Conservation (phyloP, 2,797 vertebrate genomes). For the Periparus ater region DNA sequence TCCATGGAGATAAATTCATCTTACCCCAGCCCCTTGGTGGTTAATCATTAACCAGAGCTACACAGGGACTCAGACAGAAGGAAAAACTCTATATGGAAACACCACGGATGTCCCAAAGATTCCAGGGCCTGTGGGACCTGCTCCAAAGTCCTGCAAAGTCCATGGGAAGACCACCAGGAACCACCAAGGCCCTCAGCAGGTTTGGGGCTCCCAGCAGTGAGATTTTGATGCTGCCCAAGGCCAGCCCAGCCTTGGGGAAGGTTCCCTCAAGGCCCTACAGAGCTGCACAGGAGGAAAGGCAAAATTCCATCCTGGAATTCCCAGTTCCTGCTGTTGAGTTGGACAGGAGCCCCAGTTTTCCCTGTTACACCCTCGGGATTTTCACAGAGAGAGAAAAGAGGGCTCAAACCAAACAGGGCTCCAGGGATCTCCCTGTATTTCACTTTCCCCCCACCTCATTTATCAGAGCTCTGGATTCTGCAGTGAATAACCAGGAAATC, state of each 20-base stretch:
- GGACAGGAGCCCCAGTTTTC: accelerated
- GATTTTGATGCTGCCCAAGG: accelerated
- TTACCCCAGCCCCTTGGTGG: neutral
- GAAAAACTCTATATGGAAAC: neutral
- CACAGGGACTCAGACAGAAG: neutral
- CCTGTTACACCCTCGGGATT: accelerated
- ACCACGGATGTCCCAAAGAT: neutral
- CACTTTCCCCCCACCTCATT: neutral
- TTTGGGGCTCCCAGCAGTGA: neutral
- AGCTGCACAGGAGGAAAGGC: neutral
- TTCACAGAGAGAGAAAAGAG: no score
- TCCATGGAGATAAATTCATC: neutral
- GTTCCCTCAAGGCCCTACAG: neutral
- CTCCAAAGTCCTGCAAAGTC: neutral
- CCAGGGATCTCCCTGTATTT: neutral
- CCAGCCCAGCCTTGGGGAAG: accelerated
- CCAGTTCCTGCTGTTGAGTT: neutral
- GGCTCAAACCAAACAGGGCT: accelerated
- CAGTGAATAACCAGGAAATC: accelerated
- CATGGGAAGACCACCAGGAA: neutral
- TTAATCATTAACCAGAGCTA: neutral
- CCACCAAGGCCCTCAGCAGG: neutral
- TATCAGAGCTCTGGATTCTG: no score
- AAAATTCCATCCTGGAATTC: neutral
- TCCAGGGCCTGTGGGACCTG: neutral